Conservation (phyloP, 2,888 invertebrate species). For the Gibbula magus region DNA sequence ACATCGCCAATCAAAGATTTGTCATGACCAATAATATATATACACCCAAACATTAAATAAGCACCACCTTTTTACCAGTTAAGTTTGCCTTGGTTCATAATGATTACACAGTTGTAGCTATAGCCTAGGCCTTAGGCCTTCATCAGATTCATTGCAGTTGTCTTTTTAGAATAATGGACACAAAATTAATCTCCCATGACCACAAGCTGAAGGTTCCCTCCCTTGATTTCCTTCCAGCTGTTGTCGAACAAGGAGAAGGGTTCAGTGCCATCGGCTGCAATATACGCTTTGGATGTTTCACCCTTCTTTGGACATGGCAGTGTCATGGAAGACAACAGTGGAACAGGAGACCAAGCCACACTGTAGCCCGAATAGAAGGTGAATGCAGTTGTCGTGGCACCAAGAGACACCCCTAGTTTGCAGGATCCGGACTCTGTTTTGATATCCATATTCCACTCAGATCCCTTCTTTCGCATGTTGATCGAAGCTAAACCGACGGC, state of each 20-base stretch:
- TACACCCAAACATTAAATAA: too few species aligned
- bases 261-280: background rate
- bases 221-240: too few species aligned
- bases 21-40: too few species aligned
- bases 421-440: background rate
- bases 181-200: too few species aligned
- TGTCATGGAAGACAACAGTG: background rate
- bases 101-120: too few species aligned
- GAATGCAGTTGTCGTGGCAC: background rate
- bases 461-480: background rate
- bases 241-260: background rate
- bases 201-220: too few species aligned
- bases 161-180: too few species aligned
- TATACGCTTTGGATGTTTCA: background rate
- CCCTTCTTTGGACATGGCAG: background rate
- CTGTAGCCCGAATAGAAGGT: background rate
- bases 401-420: background rate
- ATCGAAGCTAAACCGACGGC: background rate
- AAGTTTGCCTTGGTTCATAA: too few species aligned
- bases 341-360: background rate
- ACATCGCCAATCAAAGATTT: too few species aligned
- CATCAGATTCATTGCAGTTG: too few species aligned
- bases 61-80: too few species aligned
- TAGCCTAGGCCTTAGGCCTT: too few species aligned
- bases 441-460: background rate